These are phyloP conservation scores for Orthosia gracilis DNA, from an alignment of 2,888 invertebrate species.

Conservation along the genomic window DNA sequence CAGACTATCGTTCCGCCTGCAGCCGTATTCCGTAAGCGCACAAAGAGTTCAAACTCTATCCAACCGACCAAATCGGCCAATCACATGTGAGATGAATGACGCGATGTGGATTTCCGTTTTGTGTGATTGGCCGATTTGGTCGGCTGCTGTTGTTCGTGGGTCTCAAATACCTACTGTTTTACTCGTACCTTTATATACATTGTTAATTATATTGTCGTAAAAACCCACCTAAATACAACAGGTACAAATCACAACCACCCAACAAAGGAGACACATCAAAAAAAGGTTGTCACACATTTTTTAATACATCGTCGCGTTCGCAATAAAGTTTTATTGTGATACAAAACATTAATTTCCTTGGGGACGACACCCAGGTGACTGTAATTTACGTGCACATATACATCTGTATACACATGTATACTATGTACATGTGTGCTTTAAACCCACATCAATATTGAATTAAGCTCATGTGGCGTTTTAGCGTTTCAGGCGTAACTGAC, in stretches of 20 bases:
- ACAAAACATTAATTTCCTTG: slow-evolving; percentile 76
- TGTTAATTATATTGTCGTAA: background rate
- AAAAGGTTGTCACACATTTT: slow-evolving; percentile 56
- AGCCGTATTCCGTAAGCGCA: no score
- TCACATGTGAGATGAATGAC: no score
- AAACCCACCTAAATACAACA: background rate
- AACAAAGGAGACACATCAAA: slow-evolving; percentile 31
- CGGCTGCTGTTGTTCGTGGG: no score
- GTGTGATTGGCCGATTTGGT: no score
- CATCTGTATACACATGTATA: slow-evolving; percentile 30
- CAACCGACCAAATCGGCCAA: no score
- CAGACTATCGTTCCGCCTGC: no score
- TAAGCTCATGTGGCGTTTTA: slow-evolving; percentile 40
- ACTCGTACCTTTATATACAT: background rate
- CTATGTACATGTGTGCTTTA: slow-evolving; percentile 43
- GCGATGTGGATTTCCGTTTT: no score
- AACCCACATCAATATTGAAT: slow-evolving; percentile 61
- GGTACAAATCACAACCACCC: slow-evolving; percentile 34
- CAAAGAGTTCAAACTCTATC: no score
- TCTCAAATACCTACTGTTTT: no score
- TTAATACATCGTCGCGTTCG: slow-evolving; percentile 65
- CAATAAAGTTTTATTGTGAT: slow-evolving; percentile 73
- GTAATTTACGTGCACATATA: slow-evolving; percentile 63
- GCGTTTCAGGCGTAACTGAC: slow-evolving; percentile 17
- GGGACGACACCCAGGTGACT: slow-evolving; percentile 70